These are phyloP conservation scores for Callyntrura guangdongensis DNA, from an alignment of 2,888 invertebrate species.

Conservation along the genomic window DNA sequence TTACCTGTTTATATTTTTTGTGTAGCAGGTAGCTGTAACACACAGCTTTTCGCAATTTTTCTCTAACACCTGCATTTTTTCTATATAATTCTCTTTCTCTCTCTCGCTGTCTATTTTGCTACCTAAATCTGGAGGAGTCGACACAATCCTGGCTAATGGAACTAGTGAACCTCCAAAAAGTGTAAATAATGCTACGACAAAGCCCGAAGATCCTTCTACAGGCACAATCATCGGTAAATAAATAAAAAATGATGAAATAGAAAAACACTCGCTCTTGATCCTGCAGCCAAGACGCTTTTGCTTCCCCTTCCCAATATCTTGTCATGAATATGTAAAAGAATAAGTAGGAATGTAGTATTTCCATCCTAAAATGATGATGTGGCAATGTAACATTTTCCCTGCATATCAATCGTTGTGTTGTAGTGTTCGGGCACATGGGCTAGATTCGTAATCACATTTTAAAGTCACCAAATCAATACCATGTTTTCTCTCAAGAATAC, in stretches of 20 bases:
- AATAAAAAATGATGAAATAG: constrained; percentile 7
- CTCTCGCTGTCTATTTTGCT: constrained; percentile 49
- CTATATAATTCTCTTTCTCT: constrained; percentile 49
- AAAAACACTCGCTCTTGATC: not conserved
- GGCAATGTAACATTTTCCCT: not conserved
- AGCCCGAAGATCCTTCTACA: constrained; percentile 76
- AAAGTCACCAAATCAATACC: no score
- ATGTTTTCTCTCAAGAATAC: not conserved
- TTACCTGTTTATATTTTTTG: not conserved
- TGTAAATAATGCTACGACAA: constrained; percentile 71
- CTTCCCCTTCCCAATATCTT: not conserved
- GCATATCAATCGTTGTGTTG: no score
- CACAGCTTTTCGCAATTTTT: constrained; percentile 36
- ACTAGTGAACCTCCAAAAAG: constrained; percentile 78
- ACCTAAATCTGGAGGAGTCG: constrained; percentile 74
- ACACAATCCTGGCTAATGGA: constrained; percentile 77
- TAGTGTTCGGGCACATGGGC: no score
- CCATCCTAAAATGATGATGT: not conserved
- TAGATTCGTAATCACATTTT: no score
- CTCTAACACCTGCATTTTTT: constrained; percentile 55
- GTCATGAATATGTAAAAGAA: not conserved
- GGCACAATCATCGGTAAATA: constrained; percentile 74
- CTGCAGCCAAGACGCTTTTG: not conserved
- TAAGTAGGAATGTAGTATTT: not conserved
- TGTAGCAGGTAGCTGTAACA: constrained; percentile 8